Evolutionary conservation across 2,113 vertebrate genomes (phyloP), one percentile per base, ranked within the genome.

Genomic region (Ptilonorhynchus violaceus): DNA sequence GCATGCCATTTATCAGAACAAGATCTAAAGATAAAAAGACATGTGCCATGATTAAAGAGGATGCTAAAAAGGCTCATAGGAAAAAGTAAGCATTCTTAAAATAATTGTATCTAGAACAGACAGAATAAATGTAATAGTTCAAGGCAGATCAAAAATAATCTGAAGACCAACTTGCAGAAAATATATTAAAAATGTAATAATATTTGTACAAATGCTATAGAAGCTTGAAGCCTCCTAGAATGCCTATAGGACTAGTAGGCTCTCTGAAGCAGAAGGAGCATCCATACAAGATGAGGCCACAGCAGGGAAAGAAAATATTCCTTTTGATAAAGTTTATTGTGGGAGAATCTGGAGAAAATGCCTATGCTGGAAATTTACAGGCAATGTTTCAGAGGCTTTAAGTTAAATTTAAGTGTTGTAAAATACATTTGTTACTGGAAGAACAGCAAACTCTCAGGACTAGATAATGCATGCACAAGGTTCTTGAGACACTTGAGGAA

Each of bases 391-490:
- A 75, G 56, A 79, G 37, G 24, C 9, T 63, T 59, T 31, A 53
- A 84, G 68, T 80, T 8, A 58, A 80, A 63, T 53, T 35, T 35
- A 68, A 88, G 8, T 59, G 19, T 81, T 58, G 31, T 67, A 66
- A 52, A 60, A 41, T 13, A 46, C 20, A 13, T 16, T n/a, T 58
- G 12, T 24, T 41, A 24, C 31, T 76, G n/a, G 60, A 72, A 72
- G 63, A 68, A 2, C 33, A 55, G 33, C 19, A 76, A 79, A 87
- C 41, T 52, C 33, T 58, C 46, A 75, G 47, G 52, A 86, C 19
- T n/a, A 83, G n/a, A 44, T 44, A 67, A 74, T 1, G 3, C 9
- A 58, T 0, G 0, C 30, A 8, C 56, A 58, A 10, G 7, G 18
- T 35, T 78, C 67, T 83, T 2, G 8, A 58, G 37, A 44, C 33